phyloP scores from a whole-genome alignment of 2,113 vertebrate genomes.

The Phrynosoma platyrhinos region DNA sequence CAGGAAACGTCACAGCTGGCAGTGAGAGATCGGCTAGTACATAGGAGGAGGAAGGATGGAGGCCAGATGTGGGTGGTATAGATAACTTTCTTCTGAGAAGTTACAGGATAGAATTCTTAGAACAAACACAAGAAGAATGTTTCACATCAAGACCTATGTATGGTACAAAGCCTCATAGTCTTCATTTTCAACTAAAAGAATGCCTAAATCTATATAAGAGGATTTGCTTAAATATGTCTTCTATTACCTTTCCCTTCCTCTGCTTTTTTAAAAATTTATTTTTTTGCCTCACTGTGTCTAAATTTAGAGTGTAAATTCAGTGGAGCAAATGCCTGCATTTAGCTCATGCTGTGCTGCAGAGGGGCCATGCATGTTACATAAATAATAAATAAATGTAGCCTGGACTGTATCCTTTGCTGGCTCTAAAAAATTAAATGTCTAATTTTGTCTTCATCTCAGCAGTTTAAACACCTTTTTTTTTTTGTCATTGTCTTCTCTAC shows the following conservation, averaged over 20 bases:
- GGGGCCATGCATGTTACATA: neutral
- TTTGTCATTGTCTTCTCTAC: neutral
- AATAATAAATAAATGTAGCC: neutral
- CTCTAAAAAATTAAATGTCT: too few relatives aligned
- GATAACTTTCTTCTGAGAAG: constrained; percentile 4
- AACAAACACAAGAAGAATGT: neutral
- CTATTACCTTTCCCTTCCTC: neutral
- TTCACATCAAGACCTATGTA: neutral
- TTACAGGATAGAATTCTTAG: neutral
- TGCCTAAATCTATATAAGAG: neutral
- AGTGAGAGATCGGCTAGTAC: neutral
- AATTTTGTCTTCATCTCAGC: neutral
- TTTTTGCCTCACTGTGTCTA: neutral
- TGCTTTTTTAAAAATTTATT: neutral
- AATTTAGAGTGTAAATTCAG: neutral
- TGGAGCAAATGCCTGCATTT: neutral
- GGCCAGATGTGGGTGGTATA: neutral
- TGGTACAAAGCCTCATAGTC: neutral
- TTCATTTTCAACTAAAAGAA: neutral
- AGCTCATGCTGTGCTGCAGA: neutral
- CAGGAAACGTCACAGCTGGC: neutral
- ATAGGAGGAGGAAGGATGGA: neutral
- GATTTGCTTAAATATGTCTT: neutral
- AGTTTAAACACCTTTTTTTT: neutral
- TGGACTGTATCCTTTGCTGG: neutral